Base-by-base conservation (phyloP, 2,888 invertebrate genomes). In the Dicyrtoma fusca region DNA sequence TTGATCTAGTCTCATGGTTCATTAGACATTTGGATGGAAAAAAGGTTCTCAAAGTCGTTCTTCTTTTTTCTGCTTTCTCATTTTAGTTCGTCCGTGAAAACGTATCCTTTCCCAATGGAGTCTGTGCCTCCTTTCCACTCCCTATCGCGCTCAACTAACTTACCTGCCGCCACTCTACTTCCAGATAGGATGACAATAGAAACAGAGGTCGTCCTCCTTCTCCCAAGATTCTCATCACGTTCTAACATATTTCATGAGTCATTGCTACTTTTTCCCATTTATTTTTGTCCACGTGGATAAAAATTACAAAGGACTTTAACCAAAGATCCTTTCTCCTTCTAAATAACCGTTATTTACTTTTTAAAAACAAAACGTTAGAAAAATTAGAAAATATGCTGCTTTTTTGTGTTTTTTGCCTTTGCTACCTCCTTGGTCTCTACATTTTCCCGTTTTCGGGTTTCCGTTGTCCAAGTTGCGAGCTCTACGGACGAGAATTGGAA, bases 211-310 rank as follows among this genome's bases (percentile, higher is more conserved):
- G 3, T 34, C 34, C 34, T 34, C 8, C 34, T 34, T 8, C 34
- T 34, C 8, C 34, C 49, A 61, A 42, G 71, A 78, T 78, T 78
- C 78, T 74, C 73, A 69, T 78, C 78, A 78, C 78, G 78, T 78
- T 75, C 74, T 74, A 76, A 75, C 76, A 76, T 76, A 78, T 76
- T 76, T 76, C 78, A 78, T 78, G 78, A 78, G 75, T 78, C 76
- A 76, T 65, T 70, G 59, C 61, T 23, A 47, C 23, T 44, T 68
- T 44, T 23, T 19, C 61, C 66, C 57, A 65, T 72, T 72, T 68
- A 66, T 65, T 34, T 61, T n/a, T 11, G 8, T 21, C 13, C 10
- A 59, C 34, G n/a, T 59, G n/a, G 34, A 59, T 26, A 23, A 25
- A 23, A 25, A 57, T 57, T 57, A 26, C 59, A 25, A 59, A 26